Evolutionary conservation across 2,113 vertebrate species (phyloP), one percentile per base, ranked within the genome.

Genomic region (Coreoperca whiteheadi): DNA sequence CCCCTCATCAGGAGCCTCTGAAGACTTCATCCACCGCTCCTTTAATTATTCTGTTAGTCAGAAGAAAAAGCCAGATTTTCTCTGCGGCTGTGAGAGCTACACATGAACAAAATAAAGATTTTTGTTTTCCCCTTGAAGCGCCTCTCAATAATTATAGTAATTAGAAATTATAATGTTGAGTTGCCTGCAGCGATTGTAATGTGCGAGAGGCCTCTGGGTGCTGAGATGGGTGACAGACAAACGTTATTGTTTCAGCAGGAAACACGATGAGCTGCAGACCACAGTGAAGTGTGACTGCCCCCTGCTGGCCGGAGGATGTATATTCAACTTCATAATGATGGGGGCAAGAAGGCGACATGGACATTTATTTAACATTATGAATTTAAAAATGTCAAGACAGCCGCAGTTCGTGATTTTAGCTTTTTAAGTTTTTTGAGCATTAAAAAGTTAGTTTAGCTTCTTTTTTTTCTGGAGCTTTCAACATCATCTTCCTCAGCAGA

Each of bases 221-320:
- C 50, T 28, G 37, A 59, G 51, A 37, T 8, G n/a, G 41, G n/a
- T 56, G 28, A 74, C 39, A 15, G 37, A 59, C 25, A 21, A n/a
- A n/a, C n/a, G n/a, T n/a, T n/a, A n/a, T 4, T 11, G 2, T 70
- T 59, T 51, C 1, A 16, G 6, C 77, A 56, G 50, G 37, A 39
- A 34, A 28, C 46, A 71, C 1, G n/a, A n/a, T n/a, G 70, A 70
- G 41, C 21, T 32, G 60, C 15, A 39, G 56, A 53, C 2, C 0
- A 51, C n/a, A 57, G 81, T 68, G 54, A 65, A 0, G 34, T 48
- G 70, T n/a, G 71, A 43, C 64, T 63, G 82, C 76, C 76, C 76
- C 48, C 82, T 84, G 82, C 82, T 79, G 82, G 69, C 43, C 7
- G 50, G 46, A 82, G 30, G 30, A 48, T 9, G 9, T 9, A 14